Percentiles rank a stretch among this genome's conserved stretches.
These are phyloP conservation scores for Venturia canescens DNA, from an alignment of 1,140 invertebrate genomes.

Conservation along the genomic window DNA sequence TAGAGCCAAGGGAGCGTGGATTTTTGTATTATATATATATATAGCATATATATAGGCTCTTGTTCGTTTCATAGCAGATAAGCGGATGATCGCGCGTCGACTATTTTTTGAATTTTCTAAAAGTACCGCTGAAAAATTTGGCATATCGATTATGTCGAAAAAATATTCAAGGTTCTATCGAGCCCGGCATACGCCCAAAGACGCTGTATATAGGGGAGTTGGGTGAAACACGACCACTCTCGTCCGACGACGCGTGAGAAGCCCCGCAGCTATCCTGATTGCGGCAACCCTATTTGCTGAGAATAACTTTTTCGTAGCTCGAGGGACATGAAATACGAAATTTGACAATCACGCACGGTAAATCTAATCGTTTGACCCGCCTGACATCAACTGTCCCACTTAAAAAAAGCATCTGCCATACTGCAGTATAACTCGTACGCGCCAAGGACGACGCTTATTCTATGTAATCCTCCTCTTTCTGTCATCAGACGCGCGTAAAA, in stretches of 20 bases:
- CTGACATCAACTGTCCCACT: slow-evolving; percentile 53
- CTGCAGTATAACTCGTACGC: too few species aligned
- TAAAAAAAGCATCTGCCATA: slow-evolving; percentile 50
- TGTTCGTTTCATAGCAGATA: not conserved
- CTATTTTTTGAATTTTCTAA: slow-evolving; percentile 34
- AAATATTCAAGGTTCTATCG: too few species aligned
- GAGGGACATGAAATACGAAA: slow-evolving; percentile 2
- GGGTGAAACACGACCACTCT: slow-evolving; percentile 74
- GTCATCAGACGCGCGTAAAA: too few species aligned
- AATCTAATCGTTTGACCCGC: slow-evolving; percentile 54
- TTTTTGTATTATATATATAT: slow-evolving; percentile 41
- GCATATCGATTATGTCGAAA: too few species aligned
- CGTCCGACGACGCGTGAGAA: slow-evolving; percentile 52
- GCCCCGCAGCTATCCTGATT: slow-evolving; percentile 68
- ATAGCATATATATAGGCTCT: too few species aligned
- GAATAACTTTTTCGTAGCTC: slow-evolving; percentile 10
- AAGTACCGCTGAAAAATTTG: too few species aligned
- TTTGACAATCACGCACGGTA: slow-evolving; percentile 47
- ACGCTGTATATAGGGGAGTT: slow-evolving; percentile 12
- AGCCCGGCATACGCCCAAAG: too few species aligned
- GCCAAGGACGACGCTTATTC: too few species aligned
- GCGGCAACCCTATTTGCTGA: slow-evolving; percentile 63
- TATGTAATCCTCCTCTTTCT: too few species aligned
- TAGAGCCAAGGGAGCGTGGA: slow-evolving; percentile 56
- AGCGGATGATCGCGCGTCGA: not conserved